Conservation (phyloP, 2,888 invertebrate species). For the Rhopalosiphum nymphaeae region DNA sequence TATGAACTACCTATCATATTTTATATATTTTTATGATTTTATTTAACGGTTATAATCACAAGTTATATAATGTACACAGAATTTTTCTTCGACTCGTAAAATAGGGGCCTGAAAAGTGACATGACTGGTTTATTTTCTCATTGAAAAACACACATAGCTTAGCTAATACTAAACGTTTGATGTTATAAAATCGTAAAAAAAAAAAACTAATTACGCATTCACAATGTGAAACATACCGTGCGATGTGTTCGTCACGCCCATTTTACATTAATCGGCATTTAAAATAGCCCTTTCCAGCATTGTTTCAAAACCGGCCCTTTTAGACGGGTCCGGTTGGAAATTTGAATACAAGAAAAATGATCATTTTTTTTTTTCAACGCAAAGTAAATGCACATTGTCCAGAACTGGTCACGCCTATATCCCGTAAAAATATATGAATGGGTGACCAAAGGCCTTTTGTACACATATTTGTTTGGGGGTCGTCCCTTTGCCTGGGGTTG, state of each 20-base stretch:
- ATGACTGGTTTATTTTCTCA: slow-evolving; percentile 59
- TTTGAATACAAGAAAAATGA: slow-evolving; percentile 61
- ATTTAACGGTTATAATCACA: slow-evolving; percentile 15
- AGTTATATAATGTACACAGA: neutral
- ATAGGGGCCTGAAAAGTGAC: slow-evolving; percentile 41
- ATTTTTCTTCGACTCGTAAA: slow-evolving; percentile 37
- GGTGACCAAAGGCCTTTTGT: slow-evolving; percentile 60
- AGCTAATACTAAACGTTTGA: slow-evolving; percentile 36
- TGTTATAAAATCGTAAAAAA: slow-evolving; percentile 29
- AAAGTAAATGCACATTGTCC: slow-evolving; percentile 49
- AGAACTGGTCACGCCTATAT: slow-evolving; percentile 56
- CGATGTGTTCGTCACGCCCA: slow-evolving; percentile 54
- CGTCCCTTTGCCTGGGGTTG: slow-evolving; percentile 34
- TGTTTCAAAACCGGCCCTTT: slow-evolving; percentile 57
- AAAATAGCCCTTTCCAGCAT: slow-evolving; percentile 37
- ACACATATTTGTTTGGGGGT: slow-evolving; percentile 53
- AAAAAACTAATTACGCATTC: slow-evolving; percentile 61
- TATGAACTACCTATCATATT: neutral
- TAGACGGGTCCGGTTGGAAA: slow-evolving; percentile 38
- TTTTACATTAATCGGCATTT: slow-evolving; percentile 60
- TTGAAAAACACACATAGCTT: slow-evolving; percentile 36
- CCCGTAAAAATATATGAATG: slow-evolving; percentile 29
- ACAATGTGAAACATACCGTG: slow-evolving; percentile 36
- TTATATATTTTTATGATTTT: slow-evolving; percentile 11
- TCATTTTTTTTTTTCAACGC: slow-evolving; percentile 4